Percentiles rank a stretch among this genome's conserved stretches.
These are phyloP conservation scores for Neotoxoptera formosana DNA, from an alignment of 1,140 invertebrate genomes.

Conservation along the genomic window DNA sequence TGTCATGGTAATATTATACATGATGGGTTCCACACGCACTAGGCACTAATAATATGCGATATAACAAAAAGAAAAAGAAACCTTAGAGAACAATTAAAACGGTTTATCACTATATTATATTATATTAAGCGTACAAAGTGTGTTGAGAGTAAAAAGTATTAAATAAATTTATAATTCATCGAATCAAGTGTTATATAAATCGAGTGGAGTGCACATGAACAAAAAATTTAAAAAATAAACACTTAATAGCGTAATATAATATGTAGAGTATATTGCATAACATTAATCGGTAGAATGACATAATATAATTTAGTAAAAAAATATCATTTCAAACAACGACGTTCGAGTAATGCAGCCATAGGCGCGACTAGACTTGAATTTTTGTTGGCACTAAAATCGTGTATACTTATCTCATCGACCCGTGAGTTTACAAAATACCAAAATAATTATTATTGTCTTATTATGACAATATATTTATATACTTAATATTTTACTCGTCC, in stretches of 20 bases:
- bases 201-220: background rate
- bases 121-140: too few relatives aligned
- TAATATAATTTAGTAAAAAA: too few relatives aligned
- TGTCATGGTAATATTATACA: too few relatives aligned
- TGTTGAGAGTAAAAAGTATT: background rate
- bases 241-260: background rate
- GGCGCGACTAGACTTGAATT: too few relatives aligned
- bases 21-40: rapidly evolving
- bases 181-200: background rate
- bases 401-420: too few relatives aligned
- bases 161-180: background rate
- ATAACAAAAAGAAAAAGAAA: background rate
- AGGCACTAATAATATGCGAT: background rate
- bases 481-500: too few relatives aligned
- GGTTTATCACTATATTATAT: background rate
- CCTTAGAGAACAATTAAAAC: background rate
- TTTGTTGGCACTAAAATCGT: too few relatives aligned
- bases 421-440: too few relatives aligned
- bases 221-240: background rate
- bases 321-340: too few relatives aligned
- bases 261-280: background rate
- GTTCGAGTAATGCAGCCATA: too few relatives aligned
- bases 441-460: too few relatives aligned
- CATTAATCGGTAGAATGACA: background rate
- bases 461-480: too few relatives aligned